Evolutionary conservation across 1,140 invertebrate genomes (phyloP).

Genomic region (Lasioglossum albipes): DNA sequence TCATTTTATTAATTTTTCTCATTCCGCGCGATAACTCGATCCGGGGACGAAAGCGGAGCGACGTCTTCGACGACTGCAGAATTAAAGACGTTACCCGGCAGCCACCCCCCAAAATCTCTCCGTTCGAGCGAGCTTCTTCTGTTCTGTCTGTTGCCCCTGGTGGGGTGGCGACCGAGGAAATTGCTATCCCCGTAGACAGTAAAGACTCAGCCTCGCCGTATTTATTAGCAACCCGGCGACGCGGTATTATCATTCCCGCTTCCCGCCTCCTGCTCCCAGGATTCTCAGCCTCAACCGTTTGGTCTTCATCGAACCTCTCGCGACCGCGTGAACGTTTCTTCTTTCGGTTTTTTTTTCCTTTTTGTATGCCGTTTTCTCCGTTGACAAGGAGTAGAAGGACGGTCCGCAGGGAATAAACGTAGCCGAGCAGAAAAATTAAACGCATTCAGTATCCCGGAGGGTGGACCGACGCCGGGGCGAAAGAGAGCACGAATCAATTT

Average conservation of each 20-base stretch:
- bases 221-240: slow-evolving; percentile 23
- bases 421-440: slow-evolving; percentile 75
- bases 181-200: slow-evolving; percentile 5
- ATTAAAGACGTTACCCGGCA: slow-evolving; percentile 61
- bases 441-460: slow-evolving; percentile 69
- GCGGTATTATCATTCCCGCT: slow-evolving; percentile 21
- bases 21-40: slow-evolving; percentile 67
- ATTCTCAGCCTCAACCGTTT: no score
- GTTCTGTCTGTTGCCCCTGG: slow-evolving; percentile 7
- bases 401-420: slow-evolving; percentile 56
- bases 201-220: neutral
- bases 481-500: slow-evolving; percentile 72
- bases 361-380: neutral
- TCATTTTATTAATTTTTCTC: slow-evolving; percentile 71
- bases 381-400: slow-evolving; percentile 16
- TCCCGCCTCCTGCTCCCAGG: no score
- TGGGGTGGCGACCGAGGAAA: slow-evolving; percentile 11
- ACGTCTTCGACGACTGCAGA: slow-evolving; percentile 52
- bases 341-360: neutral
- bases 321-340: neutral
- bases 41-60: slow-evolving; percentile 44
- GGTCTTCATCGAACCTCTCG: neutral
- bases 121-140: slow-evolving; percentile 37
- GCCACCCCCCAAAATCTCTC: slow-evolving; percentile 59
- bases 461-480: slow-evolving; percentile 44